Evolutionary conservation across 2,113 vertebrate species (phyloP), one percentile per base, ranked within the genome.

Genomic region (Prionailurus bengalensis): DNA sequence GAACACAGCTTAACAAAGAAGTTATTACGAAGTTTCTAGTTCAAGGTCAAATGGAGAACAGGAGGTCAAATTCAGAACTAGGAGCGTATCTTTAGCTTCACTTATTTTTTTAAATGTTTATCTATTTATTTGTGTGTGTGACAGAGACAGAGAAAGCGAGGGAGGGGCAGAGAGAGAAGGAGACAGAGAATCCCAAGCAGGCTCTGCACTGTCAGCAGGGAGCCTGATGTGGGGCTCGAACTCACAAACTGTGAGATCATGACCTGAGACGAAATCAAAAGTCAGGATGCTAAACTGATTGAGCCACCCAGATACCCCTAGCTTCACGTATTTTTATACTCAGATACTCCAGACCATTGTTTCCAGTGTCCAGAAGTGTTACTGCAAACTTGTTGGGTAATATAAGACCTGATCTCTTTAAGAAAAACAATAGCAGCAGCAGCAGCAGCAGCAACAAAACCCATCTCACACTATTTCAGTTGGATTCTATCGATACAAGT

Each of bases 321-420:
- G 27, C 5, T 39, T 86, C 19, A 91, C 33, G 58, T 96, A 73
- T 92, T 96, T 96, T 80, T 79, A 45, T 16, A 87, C 17, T 68
- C 31, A 74, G 79, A 89, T 85, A 53, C 9, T 39, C 42, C 63
- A 17, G 1, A 96, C 73, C 86, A 80, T 83, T 79, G 19, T 86
- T 96, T 96, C 76, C 31, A 86, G 51, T 88, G 85, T 94, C 53
- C 27, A 74, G 63, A 53, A 95, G n/a, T 17, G 27, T 86, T 45
- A 53, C 9, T 42, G 33, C 15, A 68, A 65, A 97, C 7, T 78
- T 92, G 74, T 80, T 79, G 71, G 51, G 12, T 70, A 89, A 82
- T 48, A 17, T 71, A 78, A 81, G 33, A 81, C 23, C 8, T 58
- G 25, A 27, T 33, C 15, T 87, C 23, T 13, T 61, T 48, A 48